Conservation (phyloP, 2,888 invertebrate species). For the Drosophila nigricruria region DNA sequence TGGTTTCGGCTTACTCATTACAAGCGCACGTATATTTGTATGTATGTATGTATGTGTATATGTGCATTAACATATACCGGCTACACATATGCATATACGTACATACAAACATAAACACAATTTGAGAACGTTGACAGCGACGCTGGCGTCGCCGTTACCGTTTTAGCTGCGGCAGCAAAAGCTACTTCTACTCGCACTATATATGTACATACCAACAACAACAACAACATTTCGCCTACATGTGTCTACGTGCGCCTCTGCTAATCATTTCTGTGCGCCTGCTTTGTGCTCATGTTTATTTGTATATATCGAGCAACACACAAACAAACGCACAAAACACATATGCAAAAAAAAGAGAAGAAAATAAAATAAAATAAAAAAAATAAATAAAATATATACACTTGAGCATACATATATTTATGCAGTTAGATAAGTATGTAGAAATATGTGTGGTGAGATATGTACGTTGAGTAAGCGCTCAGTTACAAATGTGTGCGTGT, state of each 20-base stretch:
- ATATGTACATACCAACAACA: slow-evolving; percentile 43
- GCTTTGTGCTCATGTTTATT: slow-evolving; percentile 80
- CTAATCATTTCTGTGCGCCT: slow-evolving; percentile 79
- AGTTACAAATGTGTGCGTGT: slow-evolving; percentile 13
- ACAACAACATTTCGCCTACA: slow-evolving; percentile 55
- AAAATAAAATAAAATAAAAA: slow-evolving; percentile 29
- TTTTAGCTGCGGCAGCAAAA: slow-evolving; percentile 64
- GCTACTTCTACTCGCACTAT: slow-evolving; percentile 61
- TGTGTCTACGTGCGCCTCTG: slow-evolving; percentile 49
- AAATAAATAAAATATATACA: slow-evolving; percentile 34
- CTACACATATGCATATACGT: slow-evolving; percentile 16
- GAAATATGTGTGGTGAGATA: slow-evolving; percentile 13
- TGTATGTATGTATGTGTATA: slow-evolving; percentile 13
- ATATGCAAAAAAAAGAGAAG: slow-evolving; percentile 65
- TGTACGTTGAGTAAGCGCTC: slow-evolving; percentile 4
- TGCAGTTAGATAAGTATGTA: slow-evolving; percentile 34
- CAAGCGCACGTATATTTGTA: slow-evolving; percentile 40
- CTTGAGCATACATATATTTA: slow-evolving; percentile 37
- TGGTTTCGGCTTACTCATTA: slow-evolving; percentile 76
- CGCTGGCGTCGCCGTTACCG: slow-evolving; percentile 60
- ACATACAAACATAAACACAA: slow-evolving; percentile 68
- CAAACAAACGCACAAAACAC: slow-evolving; percentile 71
- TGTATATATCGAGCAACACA: slow-evolving; percentile 82
- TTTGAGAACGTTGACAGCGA: slow-evolving; percentile 63
- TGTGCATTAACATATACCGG: slow-evolving; percentile 43